phyloP scores from a whole-genome alignment of 2,797 vertebrate genomes.

The Epinephelus malabaricus region DNA sequence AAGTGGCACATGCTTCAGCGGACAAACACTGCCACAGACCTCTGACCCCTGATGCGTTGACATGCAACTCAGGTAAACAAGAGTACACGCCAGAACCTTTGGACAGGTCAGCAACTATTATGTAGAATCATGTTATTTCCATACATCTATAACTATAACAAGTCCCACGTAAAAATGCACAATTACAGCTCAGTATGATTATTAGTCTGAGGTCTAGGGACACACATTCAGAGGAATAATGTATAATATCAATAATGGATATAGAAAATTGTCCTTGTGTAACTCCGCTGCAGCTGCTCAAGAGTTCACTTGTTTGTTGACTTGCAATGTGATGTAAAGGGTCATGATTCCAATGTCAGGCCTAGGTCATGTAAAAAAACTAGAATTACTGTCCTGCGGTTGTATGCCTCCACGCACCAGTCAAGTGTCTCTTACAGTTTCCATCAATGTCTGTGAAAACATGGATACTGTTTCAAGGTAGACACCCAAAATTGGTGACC shows the following conservation, averaged over 20 bases:
- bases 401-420: no score
- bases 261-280: not conserved
- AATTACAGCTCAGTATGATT: not conserved
- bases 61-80: slow-evolving; percentile 59
- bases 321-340: not conserved
- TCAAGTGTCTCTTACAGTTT: no score
- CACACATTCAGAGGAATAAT: not conserved
- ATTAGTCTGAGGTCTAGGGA: not conserved
- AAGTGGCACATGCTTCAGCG: slow-evolving; percentile 43
- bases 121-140: not conserved
- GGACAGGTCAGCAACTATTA: slow-evolving; percentile 32
- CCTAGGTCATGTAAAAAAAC: no score
- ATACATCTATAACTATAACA: not conserved
- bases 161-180: not conserved
- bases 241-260: not conserved
- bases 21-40: slow-evolving; percentile 64
- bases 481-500: no score
- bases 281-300: not conserved
- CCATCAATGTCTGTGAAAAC: no score
- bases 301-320: not conserved
- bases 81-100: slow-evolving; percentile 51
- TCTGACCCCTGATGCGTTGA: slow-evolving; percentile 60
- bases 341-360: not conserved
- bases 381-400: no score
- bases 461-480: no score